Evolutionary conservation across 2,113 vertebrate genomes (phyloP).

Genomic region (Brachyhypopomus gauderio): DNA sequence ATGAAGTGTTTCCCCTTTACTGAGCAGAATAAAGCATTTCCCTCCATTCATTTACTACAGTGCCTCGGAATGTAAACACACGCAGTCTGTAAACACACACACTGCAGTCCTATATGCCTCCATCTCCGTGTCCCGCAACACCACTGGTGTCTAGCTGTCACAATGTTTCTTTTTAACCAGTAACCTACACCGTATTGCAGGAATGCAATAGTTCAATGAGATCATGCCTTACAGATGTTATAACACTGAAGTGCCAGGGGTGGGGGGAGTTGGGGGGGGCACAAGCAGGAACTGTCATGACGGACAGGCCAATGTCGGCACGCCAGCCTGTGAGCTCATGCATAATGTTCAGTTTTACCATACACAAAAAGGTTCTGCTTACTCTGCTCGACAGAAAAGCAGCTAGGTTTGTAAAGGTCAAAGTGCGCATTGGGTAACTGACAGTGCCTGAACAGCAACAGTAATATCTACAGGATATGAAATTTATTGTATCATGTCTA

Average conservation of each 20-base stretch:
- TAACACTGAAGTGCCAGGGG: background rate
- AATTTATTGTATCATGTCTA: no score
- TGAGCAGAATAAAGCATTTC: conserved; percentile 69
- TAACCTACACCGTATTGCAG: conserved; percentile 28
- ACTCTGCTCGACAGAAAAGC: no score
- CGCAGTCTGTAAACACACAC: conserved; percentile 74
- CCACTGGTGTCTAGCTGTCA: conserved; percentile 68
- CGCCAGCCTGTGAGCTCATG: background rate
- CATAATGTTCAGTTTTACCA: background rate
- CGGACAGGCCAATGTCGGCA: background rate
- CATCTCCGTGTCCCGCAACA: conserved; percentile 59
- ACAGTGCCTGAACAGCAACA: background rate
- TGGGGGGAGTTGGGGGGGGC: background rate
- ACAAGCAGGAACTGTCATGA: no score
- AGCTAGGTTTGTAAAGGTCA: background rate
- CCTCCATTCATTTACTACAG: conserved; percentile 75
- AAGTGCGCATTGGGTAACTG: background rate
- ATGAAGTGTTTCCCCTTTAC: conserved; percentile 41
- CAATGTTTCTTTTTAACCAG: conserved; percentile 64
- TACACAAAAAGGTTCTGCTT: no score
- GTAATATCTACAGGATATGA: background rate
- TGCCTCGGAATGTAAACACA: conserved; percentile 81
- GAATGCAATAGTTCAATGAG: background rate
- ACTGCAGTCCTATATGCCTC: conserved; percentile 54
- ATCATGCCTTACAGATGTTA: background rate